phyloP scores from a whole-genome alignment of 2,888 invertebrate genomes.

The Malthinus seriepunctatus region DNA sequence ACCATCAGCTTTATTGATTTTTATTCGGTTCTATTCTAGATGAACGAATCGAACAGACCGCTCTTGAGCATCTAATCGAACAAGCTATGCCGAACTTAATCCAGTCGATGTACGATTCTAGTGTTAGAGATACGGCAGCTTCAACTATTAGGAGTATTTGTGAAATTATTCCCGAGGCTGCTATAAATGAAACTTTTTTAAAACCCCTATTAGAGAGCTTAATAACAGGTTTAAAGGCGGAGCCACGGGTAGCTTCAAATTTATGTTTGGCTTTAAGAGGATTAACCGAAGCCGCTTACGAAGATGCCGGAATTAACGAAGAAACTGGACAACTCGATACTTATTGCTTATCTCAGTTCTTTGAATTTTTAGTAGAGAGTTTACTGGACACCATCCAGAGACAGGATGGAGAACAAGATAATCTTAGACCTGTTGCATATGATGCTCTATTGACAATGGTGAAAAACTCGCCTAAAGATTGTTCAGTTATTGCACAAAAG shows the following conservation, averaged over 20 bases:
- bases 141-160: slow-evolving; percentile 99
- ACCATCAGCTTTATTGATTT: background rate
- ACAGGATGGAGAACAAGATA: slow-evolving; percentile 89
- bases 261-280: slow-evolving; percentile 99
- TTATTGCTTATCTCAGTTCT: slow-evolving; percentile 91
- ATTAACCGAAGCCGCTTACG: slow-evolving; percentile 95
- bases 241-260: slow-evolving; percentile 96
- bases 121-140: slow-evolving; percentile 95
- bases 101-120: slow-evolving; percentile 89
- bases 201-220: slow-evolving; percentile 80
- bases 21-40: slow-evolving; percentile 84
- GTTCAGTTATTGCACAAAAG: slow-evolving; percentile 93
- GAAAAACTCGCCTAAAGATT: slow-evolving; percentile 96
- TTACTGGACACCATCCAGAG: slow-evolving; percentile 94
- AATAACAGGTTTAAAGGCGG: slow-evolving; percentile 85
- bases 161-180: slow-evolving; percentile 95
- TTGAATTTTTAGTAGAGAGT: slow-evolving; percentile 90
- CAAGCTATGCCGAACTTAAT: slow-evolving; percentile 97
- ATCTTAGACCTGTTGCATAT: slow-evolving; percentile 95
- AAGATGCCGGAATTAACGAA: slow-evolving; percentile 73
- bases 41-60: slow-evolving; percentile 84
- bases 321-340: slow-evolving; percentile 81
- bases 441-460: slow-evolving; percentile 99
- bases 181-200: slow-evolving; percentile 83
- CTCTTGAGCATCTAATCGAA: slow-evolving; percentile 90